Evolutionary conservation across 2,888 invertebrate genomes (phyloP).

Genomic region (Pseudococcus jackbeardsleyi): DNA sequence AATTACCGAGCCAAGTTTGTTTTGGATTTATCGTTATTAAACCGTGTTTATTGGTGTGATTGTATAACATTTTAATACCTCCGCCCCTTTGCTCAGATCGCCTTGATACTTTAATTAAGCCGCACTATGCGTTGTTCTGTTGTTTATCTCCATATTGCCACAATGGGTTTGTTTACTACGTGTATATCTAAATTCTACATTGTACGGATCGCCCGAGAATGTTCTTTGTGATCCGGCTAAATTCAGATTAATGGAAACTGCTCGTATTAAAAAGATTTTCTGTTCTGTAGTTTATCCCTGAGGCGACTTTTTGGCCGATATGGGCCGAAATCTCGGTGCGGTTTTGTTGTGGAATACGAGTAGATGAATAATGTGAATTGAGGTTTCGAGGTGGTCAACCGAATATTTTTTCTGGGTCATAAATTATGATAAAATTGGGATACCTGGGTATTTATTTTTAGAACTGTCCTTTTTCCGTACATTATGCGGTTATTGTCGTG

Average conservation of each 20-base stretch:
- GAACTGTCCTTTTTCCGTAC: no score
- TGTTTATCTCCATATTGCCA: background rate
- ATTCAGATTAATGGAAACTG: background rate
- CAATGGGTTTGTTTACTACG: conserved; percentile 2
- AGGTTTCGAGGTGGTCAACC: no score
- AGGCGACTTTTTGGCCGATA: background rate
- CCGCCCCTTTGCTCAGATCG: background rate
- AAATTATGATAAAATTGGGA: no score
- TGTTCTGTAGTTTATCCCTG: background rate
- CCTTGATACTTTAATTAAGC: background rate
- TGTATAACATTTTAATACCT: background rate
- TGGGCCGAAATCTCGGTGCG: no score
- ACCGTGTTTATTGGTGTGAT: background rate
- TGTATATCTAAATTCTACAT: background rate
- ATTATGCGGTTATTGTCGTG: no score
- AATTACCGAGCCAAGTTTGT: background rate
- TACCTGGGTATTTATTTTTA: no score
- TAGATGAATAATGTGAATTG: no score
- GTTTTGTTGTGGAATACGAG: no score
- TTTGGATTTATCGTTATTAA: conserved; percentile 27
- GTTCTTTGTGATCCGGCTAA: background rate
- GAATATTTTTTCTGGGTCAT: no score
- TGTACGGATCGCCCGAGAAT: no score
- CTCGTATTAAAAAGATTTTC: background rate
- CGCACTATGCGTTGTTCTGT: background rate